Conservation (phyloP, 2,113 vertebrate genomes). For the Nanorana parkeri region DNA sequence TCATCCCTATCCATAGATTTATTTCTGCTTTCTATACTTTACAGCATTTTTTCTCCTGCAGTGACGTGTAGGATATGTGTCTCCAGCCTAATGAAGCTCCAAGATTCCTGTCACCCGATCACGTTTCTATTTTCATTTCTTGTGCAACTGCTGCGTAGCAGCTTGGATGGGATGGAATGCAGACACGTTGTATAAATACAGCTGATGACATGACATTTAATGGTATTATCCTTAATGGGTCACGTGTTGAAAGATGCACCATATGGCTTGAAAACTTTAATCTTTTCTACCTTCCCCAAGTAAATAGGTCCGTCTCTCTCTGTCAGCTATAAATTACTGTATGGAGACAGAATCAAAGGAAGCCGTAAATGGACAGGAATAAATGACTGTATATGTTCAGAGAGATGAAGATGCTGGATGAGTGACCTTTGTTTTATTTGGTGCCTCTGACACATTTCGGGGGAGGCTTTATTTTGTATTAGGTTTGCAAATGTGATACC, state of each 20-base stretch:
- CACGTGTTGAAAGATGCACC: constrained; percentile 46
- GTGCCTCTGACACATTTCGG: too few species aligned
- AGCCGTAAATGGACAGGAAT: not conserved
- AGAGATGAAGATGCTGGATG: not conserved
- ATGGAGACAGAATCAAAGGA: not conserved
- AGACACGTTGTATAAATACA: constrained; percentile 45
- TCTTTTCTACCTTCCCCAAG: not conserved
- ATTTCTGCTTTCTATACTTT: not conserved
- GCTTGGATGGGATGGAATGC: constrained; percentile 32
- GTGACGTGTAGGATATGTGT: not conserved
- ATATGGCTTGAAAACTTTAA: constrained; percentile 32
- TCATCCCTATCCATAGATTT: too few species aligned
- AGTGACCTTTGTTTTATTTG: too few species aligned
- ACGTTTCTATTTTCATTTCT: constrained; percentile 23
- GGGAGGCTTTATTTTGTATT: too few species aligned
- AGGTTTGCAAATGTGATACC: too few species aligned
- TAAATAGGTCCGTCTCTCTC: not conserved
- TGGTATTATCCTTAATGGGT: constrained; percentile 39
- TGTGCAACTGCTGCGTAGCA: constrained; percentile 11
- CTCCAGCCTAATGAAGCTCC: not conserved
- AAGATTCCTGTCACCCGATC: constrained; percentile 1
- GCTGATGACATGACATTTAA: constrained; percentile 42
- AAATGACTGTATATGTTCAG: constrained; percentile 1
- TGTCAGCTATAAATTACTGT: not conserved
- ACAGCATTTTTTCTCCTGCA: not conserved